These are phyloP conservation scores for Andrena trimmerana DNA, from an alignment of 2,888 invertebrate genomes.

Conservation along the genomic window DNA sequence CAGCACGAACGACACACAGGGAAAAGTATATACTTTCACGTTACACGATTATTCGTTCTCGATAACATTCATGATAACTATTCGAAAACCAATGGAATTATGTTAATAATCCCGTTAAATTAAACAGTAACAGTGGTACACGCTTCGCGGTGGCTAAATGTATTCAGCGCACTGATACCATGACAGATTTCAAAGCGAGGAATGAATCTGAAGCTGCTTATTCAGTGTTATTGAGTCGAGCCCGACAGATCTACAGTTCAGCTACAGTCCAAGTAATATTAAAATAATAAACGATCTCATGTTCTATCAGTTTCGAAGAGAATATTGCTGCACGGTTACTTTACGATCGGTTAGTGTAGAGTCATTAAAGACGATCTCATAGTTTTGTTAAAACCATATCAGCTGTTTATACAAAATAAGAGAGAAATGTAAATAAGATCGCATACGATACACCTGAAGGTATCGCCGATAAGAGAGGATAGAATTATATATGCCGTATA, in stretches of 20 bases:
- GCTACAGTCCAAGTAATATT: constrained; percentile 18
- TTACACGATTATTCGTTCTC: neutral
- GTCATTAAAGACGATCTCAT: neutral
- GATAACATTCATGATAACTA: constrained; percentile 1
- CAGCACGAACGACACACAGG: constrained; percentile 16
- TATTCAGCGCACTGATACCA: constrained; percentile 16
- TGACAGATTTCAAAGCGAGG: constrained; percentile 37
- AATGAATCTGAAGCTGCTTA: constrained; percentile 23
- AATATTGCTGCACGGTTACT: neutral
- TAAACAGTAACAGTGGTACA: constrained; percentile 4
- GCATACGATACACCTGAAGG: neutral
- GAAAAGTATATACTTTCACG: constrained; percentile 13
- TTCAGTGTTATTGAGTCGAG: constrained; percentile 9
- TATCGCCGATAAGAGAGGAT: neutral
- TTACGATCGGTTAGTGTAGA: constrained; percentile 5
- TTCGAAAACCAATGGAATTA: constrained; percentile 5
- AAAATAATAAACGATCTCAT: constrained; percentile 13
- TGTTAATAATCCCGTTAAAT: constrained; percentile 12
- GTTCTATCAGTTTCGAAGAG: neutral
- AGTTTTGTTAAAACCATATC: neutral
- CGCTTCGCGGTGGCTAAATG: constrained; percentile 1
- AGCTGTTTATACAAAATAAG: neutral
- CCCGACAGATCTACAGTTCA: neutral
- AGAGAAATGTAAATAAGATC: neutral
- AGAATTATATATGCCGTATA: neutral